Percentiles rank a stretch among this genome's conserved stretches.
These are phyloP conservation scores for Lophius americanus DNA, from an alignment of 2,797 vertebrate species.

Conservation along the genomic window DNA sequence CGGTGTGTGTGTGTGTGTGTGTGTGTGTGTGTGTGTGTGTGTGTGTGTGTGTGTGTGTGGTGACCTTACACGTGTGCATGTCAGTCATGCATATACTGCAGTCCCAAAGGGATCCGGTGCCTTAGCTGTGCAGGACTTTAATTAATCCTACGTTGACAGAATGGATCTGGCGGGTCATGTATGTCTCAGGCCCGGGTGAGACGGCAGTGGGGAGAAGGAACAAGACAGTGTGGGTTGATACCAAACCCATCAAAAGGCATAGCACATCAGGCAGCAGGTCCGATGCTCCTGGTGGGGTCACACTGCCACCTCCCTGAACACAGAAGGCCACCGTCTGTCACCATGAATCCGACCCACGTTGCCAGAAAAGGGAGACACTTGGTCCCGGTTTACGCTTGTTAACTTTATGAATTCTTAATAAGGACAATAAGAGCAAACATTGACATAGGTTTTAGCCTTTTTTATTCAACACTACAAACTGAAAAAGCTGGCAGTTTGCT, in stretches of 20 bases:
- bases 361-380: conserved; percentile 43
- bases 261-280: conserved; percentile 60
- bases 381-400: conserved; percentile 51
- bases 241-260: conserved; percentile 62
- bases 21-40: background rate
- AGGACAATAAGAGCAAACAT: conserved; percentile 44
- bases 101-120: conserved; percentile 55
- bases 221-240: conserved; percentile 67
- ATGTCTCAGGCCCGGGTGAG: conserved; percentile 56
- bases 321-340: conserved; percentile 68
- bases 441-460: conserved; percentile 34
- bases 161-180: conserved; percentile 68
- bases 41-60: conserved; percentile 7
- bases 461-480: conserved; percentile 30
- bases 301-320: conserved; percentile 51
- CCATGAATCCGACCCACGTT: conserved; percentile 40
- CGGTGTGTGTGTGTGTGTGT: conserved; percentile 10
- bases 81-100: conserved; percentile 39
- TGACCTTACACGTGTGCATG: conserved; percentile 26
- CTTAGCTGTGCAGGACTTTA: conserved; percentile 73
- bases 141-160: conserved; percentile 80
- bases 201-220: conserved; percentile 43
- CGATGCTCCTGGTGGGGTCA: conserved; percentile 68
- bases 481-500: conserved; percentile 24
- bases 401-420: conserved; percentile 52